Evolutionary conservation across 2,888 invertebrate genomes (phyloP), one percentile per base, ranked within the genome.

Genomic region (Heliconius erato): DNA sequence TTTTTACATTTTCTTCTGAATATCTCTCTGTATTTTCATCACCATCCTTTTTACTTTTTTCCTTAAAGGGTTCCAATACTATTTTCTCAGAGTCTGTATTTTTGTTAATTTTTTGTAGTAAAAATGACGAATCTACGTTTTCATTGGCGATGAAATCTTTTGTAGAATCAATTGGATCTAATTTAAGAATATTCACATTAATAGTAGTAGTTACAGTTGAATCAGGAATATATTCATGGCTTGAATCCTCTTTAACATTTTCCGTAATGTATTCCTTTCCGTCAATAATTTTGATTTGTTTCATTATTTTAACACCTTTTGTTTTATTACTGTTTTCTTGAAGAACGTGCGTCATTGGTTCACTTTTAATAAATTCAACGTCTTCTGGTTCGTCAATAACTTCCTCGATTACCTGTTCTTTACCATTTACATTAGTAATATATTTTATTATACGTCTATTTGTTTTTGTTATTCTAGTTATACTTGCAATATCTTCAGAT

Each of bases 321-420:
- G 92, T 93, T 86, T 89, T 92, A 0, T 91, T 83, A 5, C 91
- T 92, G 87, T 91, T 91, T 65, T 92, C 91, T 83, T 88, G 86
- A 44, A 86, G 65, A 63, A 83, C 77, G 59, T 87, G 81, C 6
- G 84, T 83, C 26, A 83, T 84, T 23, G 94, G 94, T 86, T 97
- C 97, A 89, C 98, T 97, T 90, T 97, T 97, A 76, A 97, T 86
- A 26, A 97, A 95, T 92, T 98, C 97, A 11, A 98, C 94, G 89
- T 98, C 97, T 90, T 98, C 98, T 0, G 98, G 98, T 91, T 98
- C 98, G 89, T 98, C 98, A 79, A 98, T 97, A 0, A 98, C 95
- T 94, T 98, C 98, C 93, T 98, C 98, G 1, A 97, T 97, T 0
- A 98, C 96, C 84, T 97, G 97, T 92, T 98, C 98, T 92, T 98